These are phyloP conservation scores for Heptranchias perlo DNA, from an alignment of 2,113 vertebrate genomes.

Conservation along the genomic window DNA sequence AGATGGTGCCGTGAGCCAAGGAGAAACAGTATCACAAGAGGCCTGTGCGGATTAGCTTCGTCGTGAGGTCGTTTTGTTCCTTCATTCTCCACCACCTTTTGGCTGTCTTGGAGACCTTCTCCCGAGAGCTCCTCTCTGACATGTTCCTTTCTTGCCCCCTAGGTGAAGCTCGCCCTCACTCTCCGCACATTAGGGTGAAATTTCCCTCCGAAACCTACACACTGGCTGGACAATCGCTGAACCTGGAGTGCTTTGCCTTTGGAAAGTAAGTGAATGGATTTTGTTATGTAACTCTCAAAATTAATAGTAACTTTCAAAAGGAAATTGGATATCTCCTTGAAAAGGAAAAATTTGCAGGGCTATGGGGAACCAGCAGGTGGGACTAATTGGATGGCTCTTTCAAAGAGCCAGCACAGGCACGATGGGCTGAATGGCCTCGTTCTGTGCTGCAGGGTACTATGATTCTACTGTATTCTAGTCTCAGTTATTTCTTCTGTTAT, in stretches of 20 bases:
- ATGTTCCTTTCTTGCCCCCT: constrained; percentile 33
- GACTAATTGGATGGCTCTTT: no score
- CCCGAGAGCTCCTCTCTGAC: neutral
- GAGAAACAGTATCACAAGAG: no score
- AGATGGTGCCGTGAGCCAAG: neutral
- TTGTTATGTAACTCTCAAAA: neutral
- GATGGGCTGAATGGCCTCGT: neutral
- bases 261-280: constrained; percentile 72
- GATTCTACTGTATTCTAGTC: no score
- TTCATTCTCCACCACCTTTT: neutral
- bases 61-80: neutral
- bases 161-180: constrained; percentile 68
- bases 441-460: neutral
- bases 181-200: constrained; percentile 79
- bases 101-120: neutral
- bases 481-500: no score
- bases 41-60: no score
- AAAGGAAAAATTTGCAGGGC: no score
- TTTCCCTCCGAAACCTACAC: constrained; percentile 87
- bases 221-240: constrained; percentile 72
- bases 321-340: no score
- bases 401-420: no score
- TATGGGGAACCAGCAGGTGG: no score
- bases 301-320: neutral
- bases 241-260: constrained; percentile 89